Conservation (phyloP, 2,113 vertebrate genomes). For the Ctenomys sociabilis region DNA sequence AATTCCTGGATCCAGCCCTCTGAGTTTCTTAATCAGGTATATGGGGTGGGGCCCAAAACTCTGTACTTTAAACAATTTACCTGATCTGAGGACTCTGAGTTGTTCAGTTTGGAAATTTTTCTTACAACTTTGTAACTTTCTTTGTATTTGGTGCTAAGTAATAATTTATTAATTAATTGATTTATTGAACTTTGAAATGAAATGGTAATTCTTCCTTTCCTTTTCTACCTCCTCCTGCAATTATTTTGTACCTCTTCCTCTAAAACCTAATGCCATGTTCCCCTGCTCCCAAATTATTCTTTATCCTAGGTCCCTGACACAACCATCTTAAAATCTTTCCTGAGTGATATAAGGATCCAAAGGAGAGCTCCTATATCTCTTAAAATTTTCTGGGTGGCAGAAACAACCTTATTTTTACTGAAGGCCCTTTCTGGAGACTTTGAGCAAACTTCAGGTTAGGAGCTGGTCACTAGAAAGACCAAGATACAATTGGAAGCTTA, state of each 20-base stretch:
- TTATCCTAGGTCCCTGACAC: neutral
- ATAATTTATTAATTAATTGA: neutral
- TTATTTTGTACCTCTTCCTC: neutral
- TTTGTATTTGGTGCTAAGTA: neutral
- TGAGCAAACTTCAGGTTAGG: neutral
- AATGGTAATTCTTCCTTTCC: neutral
- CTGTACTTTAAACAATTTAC: neutral
- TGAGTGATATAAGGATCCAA: neutral
- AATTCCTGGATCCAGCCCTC: neutral
- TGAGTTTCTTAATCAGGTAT: constrained; percentile 12
- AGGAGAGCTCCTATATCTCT: neutral
- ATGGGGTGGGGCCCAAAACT: neutral
- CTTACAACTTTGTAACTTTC: neutral
- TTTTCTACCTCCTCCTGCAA: neutral
- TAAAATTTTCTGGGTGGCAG: neutral
- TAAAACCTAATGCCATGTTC: neutral
- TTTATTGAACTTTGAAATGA: constrained; percentile 36
- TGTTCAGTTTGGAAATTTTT: neutral
- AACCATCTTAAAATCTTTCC: neutral
- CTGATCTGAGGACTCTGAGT: neutral
- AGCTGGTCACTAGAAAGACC: neutral
- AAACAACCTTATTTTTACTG: neutral
- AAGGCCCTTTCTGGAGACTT: neutral
- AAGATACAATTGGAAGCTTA: neutral
- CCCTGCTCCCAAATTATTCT: neutral